phyloP scores from a whole-genome alignment of 1,140 invertebrate genomes.

The Dermatophagoides farinae region DNA sequence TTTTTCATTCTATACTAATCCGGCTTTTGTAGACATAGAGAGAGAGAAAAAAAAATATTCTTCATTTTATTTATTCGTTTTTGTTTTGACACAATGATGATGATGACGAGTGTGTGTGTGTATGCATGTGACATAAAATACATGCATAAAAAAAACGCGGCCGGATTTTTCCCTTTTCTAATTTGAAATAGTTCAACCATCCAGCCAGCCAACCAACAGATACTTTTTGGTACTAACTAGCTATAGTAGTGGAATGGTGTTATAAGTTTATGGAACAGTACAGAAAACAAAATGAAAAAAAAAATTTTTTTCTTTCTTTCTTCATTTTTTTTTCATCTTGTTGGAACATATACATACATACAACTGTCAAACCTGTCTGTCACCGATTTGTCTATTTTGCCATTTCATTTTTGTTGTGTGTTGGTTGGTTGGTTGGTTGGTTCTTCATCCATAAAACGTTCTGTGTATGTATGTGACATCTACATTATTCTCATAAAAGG shows the following conservation, averaged over 20 bases:
- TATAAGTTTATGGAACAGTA: no score
- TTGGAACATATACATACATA: constrained; percentile 1
- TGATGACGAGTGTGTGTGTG: neutral
- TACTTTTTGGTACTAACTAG: no score
- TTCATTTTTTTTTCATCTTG: neutral
- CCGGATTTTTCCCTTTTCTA: no score
- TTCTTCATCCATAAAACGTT: neutral
- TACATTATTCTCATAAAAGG: neutral
- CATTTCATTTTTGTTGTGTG: neutral
- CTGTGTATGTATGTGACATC: neutral
- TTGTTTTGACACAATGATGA: neutral
- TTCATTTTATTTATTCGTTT: no score
- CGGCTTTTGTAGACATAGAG: no score
- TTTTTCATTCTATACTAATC: no score
- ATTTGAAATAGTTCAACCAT: no score
- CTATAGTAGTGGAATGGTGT: no score
- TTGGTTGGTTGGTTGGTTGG: neutral
- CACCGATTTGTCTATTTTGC: neutral
- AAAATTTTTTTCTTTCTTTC: neutral
- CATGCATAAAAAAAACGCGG: no score
- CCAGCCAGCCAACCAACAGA: no score
- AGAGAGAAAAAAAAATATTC: no score
- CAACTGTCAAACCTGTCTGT: neutral
- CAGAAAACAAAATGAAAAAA: no score
- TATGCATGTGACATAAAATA: neutral